Conservation (phyloP, 2,113 vertebrate species). For the Spilogale gracilis region DNA sequence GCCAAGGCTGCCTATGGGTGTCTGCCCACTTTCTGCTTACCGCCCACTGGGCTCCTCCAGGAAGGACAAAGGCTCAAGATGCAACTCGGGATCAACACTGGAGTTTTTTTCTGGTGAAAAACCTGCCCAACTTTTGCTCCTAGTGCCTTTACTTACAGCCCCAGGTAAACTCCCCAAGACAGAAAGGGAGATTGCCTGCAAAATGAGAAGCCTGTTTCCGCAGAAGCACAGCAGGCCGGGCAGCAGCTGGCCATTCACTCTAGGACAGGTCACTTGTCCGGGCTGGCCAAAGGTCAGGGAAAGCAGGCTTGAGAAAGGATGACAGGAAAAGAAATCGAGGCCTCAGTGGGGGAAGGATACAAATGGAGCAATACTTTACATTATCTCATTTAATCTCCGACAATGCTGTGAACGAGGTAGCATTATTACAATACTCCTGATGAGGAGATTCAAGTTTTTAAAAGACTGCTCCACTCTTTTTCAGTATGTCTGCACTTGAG, state of each 20-base stretch:
- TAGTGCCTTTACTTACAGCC: not conserved
- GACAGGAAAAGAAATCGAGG: not conserved
- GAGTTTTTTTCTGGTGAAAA: not conserved
- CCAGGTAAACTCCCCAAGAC: not conserved
- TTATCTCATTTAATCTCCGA: not conserved
- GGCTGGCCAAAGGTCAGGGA: not conserved
- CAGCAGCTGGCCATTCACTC: not conserved
- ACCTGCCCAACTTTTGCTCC: not conserved
- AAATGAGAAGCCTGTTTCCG: not conserved
- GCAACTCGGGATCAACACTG: not conserved
- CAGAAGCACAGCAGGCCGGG: not conserved
- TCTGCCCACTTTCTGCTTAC: not conserved
- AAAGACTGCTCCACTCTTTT: not conserved
- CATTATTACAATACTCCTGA: not conserved
- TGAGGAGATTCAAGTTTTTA: not conserved
- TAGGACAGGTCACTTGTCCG: not conserved
- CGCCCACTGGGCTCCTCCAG: not conserved
- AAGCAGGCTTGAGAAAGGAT: not conserved
- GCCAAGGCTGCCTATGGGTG: not conserved
- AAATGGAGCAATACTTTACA: not conserved
- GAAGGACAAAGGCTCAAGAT: not conserved
- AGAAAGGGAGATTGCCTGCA: not conserved
- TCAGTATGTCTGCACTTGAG: not conserved
- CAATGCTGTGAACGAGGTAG: not conserved
- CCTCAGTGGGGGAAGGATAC: not conserved